phyloP scores from a whole-genome alignment of 2,113 vertebrate species.

The Canis aureus region DNA sequence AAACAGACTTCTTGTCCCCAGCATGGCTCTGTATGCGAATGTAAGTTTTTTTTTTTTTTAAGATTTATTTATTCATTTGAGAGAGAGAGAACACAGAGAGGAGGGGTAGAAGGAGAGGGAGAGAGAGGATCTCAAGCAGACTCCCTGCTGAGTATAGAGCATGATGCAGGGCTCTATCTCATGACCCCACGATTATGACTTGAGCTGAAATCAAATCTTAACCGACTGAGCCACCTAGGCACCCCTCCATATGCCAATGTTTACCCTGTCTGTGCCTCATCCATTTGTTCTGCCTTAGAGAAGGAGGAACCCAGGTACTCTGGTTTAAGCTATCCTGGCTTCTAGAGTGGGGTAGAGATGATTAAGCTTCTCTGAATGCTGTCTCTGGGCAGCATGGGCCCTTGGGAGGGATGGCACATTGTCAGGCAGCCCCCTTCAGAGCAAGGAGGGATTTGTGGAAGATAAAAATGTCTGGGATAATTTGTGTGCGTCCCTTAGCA shows the following conservation, averaged over 20 bases:
- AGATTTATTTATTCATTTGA: background rate
- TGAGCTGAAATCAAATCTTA: background rate
- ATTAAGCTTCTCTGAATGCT: background rate
- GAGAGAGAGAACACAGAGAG: background rate
- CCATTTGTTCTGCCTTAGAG: background rate
- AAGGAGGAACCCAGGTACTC: background rate
- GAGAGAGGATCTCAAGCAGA: background rate
- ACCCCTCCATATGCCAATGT: background rate
- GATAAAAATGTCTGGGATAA: background rate
- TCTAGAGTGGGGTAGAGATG: background rate
- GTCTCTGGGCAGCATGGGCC: background rate
- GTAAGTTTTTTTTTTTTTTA: background rate
- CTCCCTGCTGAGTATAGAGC: background rate
- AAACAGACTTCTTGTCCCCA: conserved; percentile 30
- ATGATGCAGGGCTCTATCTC: background rate
- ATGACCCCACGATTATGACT: background rate
- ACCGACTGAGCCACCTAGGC: background rate
- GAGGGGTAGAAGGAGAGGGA: background rate
- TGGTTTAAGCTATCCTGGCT: background rate
- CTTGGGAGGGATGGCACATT: background rate
- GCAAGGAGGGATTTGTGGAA: background rate
- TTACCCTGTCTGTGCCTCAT: background rate
- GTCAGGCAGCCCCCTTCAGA: background rate
- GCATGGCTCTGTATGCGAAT: background rate
- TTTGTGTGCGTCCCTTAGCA: background rate